These are phyloP conservation scores for Ciona savignyi DNA, from an alignment of 23 tunicate species.

Conservation along the genomic window DNA sequence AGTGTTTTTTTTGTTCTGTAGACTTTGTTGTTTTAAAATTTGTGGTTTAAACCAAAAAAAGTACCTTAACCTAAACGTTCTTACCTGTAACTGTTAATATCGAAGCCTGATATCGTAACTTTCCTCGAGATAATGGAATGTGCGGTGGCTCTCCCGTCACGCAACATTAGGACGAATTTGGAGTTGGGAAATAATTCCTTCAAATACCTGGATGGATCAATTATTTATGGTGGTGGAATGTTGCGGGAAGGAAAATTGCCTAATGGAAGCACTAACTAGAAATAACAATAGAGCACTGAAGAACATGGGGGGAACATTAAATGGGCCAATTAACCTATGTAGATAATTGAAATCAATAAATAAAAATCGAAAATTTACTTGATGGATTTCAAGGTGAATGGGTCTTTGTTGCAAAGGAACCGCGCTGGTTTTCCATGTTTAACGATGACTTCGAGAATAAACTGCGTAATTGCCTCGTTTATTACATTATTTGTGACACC, in stretches of 20 bases:
- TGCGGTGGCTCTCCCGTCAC: constrained; percentile 93
- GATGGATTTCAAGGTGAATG: constrained; percentile 88
- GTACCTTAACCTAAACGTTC: too few relatives aligned
- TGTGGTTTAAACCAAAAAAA: too few relatives aligned
- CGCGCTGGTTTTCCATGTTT: constrained; percentile 80
- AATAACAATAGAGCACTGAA: too few relatives aligned
- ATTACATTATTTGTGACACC: constrained; percentile 58
- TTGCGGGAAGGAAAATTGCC: too few relatives aligned
- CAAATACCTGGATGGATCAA: constrained; percentile 39
- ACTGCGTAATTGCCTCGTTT: constrained; percentile 57
- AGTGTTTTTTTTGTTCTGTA: too few relatives aligned
- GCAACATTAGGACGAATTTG: constrained; percentile 74
- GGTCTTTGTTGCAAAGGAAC: constrained; percentile 89
- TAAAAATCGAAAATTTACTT: too few relatives aligned
- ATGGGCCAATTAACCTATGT: too few relatives aligned
- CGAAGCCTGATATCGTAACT: constrained; percentile 91
- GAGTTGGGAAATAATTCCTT: constrained; percentile 72
- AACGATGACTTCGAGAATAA: constrained; percentile 82
- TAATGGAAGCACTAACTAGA: too few relatives aligned
- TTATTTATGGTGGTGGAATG: background rate
- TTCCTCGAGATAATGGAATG: constrained; percentile 84
- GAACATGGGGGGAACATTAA: too few relatives aligned
- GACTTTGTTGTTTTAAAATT: too few relatives aligned
- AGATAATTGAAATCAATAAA: too few relatives aligned
- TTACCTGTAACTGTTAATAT: constrained; percentile 76